Base-by-base conservation (phyloP, 2,888 invertebrate species). In the Tipula vernalis region DNA sequence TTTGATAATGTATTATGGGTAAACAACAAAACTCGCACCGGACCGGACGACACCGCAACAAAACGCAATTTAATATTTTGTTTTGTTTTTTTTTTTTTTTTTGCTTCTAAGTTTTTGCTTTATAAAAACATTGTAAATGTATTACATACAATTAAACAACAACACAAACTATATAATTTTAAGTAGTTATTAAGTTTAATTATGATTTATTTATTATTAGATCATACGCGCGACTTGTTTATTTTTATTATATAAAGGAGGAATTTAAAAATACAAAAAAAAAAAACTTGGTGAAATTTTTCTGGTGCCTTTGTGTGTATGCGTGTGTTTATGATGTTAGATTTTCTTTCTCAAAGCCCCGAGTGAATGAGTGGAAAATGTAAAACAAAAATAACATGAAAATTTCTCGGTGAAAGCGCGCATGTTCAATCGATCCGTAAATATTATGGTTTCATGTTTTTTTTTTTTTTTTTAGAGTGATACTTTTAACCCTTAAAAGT, bases 1-100 rank as follows among this genome's bases (percentile, higher is more conserved):
- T 28, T 71, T 71, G 28, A 1, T 28, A 28, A 28, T 28, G 28
- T 28, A 28, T 71, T 71, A 71, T 71, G 71, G 28, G 71, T 71
- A 71, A 71, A 71, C 71, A 71, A 28, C 71, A 71, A 28, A 28
- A 28, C 28, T 28, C 12, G 28, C 71, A 71, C 71, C 71, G 71
- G 51, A 71, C 71, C 71, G 71, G 71, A 71, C 71, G 71, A 71
- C 71, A 71, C 71, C 71, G 71, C 71, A 71, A 71, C 71, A 71
- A 71, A 71, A 71, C 71, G 71, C 71, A 71, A 71, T 71, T 71
- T 71, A 71, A 71, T 28, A 18, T 71, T 71, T 28, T 51, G 47
- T 51, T 51, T 51, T 51, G 51, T 71, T 71, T 28, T 18, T 15
- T 10, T 51, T 51, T 51, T 15, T 5, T 51, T 51, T 15, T 42